These are phyloP conservation scores for Pollicipes pollicipes DNA, from an alignment of 1,140 invertebrate genomes.

Conservation along the genomic window DNA sequence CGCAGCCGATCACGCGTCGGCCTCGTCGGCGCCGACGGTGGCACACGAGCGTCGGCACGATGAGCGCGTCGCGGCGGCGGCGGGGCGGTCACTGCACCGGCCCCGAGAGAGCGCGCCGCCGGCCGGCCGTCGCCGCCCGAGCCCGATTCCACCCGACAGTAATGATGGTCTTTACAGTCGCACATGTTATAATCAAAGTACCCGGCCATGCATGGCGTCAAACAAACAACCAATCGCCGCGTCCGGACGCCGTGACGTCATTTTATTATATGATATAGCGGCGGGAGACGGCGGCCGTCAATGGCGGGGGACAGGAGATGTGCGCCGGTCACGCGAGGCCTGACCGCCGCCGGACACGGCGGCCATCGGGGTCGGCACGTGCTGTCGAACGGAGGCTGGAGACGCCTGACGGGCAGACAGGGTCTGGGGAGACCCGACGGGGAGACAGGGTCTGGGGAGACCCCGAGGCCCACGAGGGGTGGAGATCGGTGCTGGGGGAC, in stretches of 20 bases:
- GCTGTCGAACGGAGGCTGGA: too few species aligned
- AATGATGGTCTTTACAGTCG: not conserved
- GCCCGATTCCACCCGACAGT: not conserved
- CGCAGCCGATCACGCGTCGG: too few species aligned
- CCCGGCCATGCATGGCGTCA: not conserved
- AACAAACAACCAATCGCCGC: not conserved
- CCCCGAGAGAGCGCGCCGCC: not conserved
- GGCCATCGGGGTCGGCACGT: too few species aligned
- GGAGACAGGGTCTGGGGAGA: not conserved
- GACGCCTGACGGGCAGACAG: too few species aligned
- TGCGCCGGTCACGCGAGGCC: too few species aligned
- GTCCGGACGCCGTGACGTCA: not conserved
- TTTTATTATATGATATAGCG: not conserved
- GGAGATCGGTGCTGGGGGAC: too few species aligned
- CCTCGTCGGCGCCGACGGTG: too few species aligned
- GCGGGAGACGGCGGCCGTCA: too few species aligned
- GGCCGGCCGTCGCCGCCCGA: not conserved
- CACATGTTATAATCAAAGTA: not conserved
- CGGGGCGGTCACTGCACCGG: not conserved
- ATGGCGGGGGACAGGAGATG: too few species aligned
- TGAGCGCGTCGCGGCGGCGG: too few species aligned
- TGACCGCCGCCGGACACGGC: too few species aligned
- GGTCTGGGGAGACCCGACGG: not conserved
- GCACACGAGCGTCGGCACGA: not conserved
- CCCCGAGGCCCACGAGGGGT: too few species aligned